A percentile compares a stretch with the other conserved stretches of the same genome.
Evolutionary conservation across 2,113 vertebrate species (phyloP).

Genomic region (Parotia lawesii): DNA sequence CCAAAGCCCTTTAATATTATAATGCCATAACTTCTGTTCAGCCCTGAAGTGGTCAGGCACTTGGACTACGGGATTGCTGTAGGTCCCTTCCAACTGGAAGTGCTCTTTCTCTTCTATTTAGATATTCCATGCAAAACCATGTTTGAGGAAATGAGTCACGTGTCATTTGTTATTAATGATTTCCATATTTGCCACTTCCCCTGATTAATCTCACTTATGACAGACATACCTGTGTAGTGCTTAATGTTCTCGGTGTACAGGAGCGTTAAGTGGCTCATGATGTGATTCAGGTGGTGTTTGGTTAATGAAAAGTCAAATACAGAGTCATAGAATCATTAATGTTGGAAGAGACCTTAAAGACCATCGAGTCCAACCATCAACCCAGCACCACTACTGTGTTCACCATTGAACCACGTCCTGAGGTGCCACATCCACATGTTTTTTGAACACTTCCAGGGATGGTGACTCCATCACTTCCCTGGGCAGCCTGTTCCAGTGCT

Average conservation of each 20-base stretch:
- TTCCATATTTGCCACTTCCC: not conserved
- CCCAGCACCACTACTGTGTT: not conserved
- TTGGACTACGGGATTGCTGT: not conserved
- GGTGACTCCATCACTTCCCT: not conserved
- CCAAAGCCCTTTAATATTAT: not conserved
- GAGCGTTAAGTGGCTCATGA: rapidly evolving
- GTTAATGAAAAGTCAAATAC: not conserved
- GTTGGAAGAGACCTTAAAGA: not conserved
- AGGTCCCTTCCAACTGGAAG: not conserved
- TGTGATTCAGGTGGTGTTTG: not conserved
- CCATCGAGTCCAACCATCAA: not conserved
- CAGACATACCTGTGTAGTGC: not conserved
- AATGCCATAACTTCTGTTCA: not conserved
- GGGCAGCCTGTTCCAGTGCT: not conserved
- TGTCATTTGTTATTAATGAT: not conserved
- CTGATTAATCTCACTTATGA: not conserved
- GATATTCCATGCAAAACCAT: not conserved
- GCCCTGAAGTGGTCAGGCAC: not conserved
- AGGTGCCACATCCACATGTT: not conserved
- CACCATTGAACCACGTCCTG: not conserved
- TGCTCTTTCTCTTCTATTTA: not conserved
- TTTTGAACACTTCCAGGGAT: not conserved
- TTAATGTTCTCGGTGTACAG: rapidly evolving
- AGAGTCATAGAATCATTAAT: not conserved
- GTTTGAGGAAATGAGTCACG: not conserved